These are phyloP conservation scores for Artemia sinica DNA, from an alignment of 2,888 invertebrate species.

Conservation along the genomic window DNA sequence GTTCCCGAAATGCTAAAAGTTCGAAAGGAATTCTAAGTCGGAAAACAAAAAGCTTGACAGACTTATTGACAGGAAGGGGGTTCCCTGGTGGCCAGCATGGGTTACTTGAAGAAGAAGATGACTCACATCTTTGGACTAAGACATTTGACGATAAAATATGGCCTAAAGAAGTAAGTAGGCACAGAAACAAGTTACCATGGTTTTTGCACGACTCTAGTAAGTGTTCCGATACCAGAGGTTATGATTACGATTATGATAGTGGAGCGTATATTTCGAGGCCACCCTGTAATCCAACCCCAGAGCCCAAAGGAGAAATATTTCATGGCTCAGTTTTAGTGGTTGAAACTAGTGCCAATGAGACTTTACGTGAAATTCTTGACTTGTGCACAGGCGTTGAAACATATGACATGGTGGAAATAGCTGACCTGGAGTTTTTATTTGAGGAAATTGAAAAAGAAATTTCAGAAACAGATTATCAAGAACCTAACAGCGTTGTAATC, in stretches of 20 bases:
- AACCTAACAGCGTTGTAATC: constrained; percentile 12
- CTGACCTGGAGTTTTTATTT: constrained; percentile 15
- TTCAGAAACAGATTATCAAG: constrained; percentile 11
- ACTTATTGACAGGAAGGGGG: constrained; percentile 9
- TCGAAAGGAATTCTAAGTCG: neutral
- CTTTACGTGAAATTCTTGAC: constrained; percentile 14
- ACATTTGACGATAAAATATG: neutral
- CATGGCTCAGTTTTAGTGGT: constrained; percentile 11
- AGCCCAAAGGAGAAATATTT: neutral
- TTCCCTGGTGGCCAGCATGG: neutral
- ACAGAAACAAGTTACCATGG: neutral
- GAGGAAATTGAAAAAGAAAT: constrained; percentile 11
- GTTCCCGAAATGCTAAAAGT: neutral
- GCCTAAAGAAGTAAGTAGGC: constrained; percentile 4
- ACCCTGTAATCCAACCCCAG: neutral
- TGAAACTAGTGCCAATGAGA: constrained; percentile 16
- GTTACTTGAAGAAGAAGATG: neutral
- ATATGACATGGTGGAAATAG: constrained; percentile 13
- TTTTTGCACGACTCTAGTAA: constrained; percentile 6
- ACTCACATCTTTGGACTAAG: neutral
- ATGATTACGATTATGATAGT: neutral
- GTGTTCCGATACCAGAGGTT: neutral
- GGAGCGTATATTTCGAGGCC: neutral
- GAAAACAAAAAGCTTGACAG: neutral
- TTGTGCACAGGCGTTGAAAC: constrained; percentile 4